Evolutionary conservation across 1,140 invertebrate species (phyloP), one percentile per base, ranked within the genome.

Genomic region (Dendrolimus punctatus): DNA sequence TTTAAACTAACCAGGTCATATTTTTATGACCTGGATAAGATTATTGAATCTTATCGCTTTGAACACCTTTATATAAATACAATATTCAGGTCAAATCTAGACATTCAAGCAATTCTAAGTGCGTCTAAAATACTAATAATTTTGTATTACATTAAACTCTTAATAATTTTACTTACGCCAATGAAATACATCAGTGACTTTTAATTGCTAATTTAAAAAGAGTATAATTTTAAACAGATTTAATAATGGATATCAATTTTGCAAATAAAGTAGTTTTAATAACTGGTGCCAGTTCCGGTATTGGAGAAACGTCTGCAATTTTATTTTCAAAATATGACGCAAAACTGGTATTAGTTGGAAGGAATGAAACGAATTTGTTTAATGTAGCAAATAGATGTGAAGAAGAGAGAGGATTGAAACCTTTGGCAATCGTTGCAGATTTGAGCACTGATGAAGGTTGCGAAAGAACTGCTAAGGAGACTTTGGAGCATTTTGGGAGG

Each of bases 251-350:
- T 39, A 41, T 55, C 40, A 55, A 54, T 45, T 66, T 70, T n/a
- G 43, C 52, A 4, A 87, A 85, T 23, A 92, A 92, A 86, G 91
- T 93, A 6, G 88, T 92, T 0, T 68, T 92, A 23, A 89, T 92
- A 54, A 92, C 91, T 1, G 95, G 95, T 52, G 95, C 94, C 0
- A 95, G 93, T 76, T 94, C 93, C n/a, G 95, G 95, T 5, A 96
- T 96, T 60, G 95, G 95, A 43, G 90, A 91, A 45, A 92, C 90
- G 4, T 93, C 93, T 6, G 94, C 95, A 1, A 60, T 93, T 43
- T 84, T 92, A 50, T 90, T 97, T 61, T 91, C 94, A 3, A 87
- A 90, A 40, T 76, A 92, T 5, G 93, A 93, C 5, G 94, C 93
- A 0, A 87, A 61, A 2, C 64, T 95, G 8, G 87, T 88, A 1